Evolutionary conservation across 92 coral and sea anemone species (phyloP).

Genomic region (Epizoanthus rinbou): DNA sequence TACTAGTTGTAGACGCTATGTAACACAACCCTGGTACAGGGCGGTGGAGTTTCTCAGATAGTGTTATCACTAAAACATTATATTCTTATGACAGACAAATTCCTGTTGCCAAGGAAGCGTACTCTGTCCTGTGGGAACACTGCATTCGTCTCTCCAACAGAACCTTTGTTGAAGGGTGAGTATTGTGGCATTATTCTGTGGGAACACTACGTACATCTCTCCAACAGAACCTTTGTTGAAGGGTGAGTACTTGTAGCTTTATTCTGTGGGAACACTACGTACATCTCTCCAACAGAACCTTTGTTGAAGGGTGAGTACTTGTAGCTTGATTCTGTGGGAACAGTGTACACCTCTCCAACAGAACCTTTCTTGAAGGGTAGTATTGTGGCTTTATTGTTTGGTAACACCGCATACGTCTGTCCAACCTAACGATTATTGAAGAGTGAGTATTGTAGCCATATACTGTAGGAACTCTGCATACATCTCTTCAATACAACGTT

Average conservation of each 20-base stretch:
- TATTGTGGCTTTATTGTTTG: background rate
- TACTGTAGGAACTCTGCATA: too few species aligned
- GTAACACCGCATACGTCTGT: background rate
- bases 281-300: conserved; percentile 85
- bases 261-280: too few species aligned
- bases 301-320: conserved; percentile 93
- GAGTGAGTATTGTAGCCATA: too few species aligned
- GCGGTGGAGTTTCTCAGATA: background rate
- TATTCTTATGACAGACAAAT: conserved; percentile 68
- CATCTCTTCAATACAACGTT: too few species aligned
- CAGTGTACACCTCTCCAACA: too few species aligned
- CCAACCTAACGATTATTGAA: too few species aligned
- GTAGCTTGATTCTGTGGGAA: conserved; percentile 72
- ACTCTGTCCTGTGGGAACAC: conserved; percentile 92
- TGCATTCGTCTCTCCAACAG: conserved; percentile 96
- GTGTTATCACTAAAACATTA: background rate
- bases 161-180: conserved; percentile 98
- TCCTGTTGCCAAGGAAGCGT: conserved; percentile 95
- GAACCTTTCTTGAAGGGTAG: too few species aligned
- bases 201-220: conserved; percentile 43
- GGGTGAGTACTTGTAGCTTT: too few species aligned
- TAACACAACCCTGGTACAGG: background rate
- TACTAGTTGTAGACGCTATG: background rate
- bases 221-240: too few species aligned
- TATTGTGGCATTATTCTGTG: conserved; percentile 57